phyloP scores from a whole-genome alignment of 2,888 invertebrate species.

The Drosophila atripex region DNA sequence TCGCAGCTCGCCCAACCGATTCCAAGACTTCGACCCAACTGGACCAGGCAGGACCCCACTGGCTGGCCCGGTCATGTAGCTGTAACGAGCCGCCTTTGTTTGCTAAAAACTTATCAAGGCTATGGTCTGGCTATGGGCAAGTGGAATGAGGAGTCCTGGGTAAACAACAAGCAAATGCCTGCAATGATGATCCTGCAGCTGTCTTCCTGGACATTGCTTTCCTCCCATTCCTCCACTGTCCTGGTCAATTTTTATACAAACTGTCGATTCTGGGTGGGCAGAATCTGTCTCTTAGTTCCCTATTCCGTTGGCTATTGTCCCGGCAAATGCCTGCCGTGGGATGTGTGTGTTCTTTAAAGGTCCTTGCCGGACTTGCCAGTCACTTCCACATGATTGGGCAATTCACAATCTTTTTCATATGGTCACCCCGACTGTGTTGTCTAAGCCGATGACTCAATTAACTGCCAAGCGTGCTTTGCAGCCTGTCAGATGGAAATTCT shows the following conservation, averaged over 20 bases:
- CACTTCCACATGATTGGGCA: constrained; percentile 74
- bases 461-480: constrained; percentile 63
- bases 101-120: constrained; percentile 75
- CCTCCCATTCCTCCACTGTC: constrained; percentile 14
- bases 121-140: constrained; percentile 38
- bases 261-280: constrained; percentile 60
- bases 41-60: neutral
- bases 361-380: constrained; percentile 53
- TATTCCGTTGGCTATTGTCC: constrained; percentile 27
- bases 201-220: constrained; percentile 20
- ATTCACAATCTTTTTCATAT: constrained; percentile 52
- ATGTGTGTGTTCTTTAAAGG: constrained; percentile 33
- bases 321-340: constrained; percentile 23
- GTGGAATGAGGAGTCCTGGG: constrained; percentile 26
- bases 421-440: constrained; percentile 58
- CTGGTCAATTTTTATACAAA: constrained; percentile 56
- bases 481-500: constrained; percentile 28
- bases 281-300: constrained; percentile 8
- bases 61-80: constrained; percentile 48
- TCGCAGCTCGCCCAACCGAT: constrained; percentile 25
- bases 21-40: neutral
- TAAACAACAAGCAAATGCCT: constrained; percentile 59
- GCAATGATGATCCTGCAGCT: constrained; percentile 58
- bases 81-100: constrained; percentile 67
- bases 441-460: constrained; percentile 72